These are phyloP conservation scores for Stegastes partitus DNA, from an alignment of 2,113 vertebrate genomes.

Conservation along the genomic window DNA sequence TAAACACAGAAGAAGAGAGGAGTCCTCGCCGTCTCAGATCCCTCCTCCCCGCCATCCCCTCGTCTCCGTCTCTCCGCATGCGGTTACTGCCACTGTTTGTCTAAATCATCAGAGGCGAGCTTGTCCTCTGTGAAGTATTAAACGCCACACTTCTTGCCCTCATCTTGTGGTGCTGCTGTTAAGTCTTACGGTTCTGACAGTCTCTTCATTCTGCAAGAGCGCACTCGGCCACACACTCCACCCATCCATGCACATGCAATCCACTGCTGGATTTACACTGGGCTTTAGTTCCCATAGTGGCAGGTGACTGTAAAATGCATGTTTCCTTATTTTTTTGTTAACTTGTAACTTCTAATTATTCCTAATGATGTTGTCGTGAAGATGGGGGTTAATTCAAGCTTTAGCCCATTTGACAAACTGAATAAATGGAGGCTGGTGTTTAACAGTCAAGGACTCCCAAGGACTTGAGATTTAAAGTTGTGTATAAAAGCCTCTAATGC, in stretches of 20 bases:
- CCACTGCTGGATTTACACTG: not conserved
- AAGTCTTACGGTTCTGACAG: constrained; percentile 50
- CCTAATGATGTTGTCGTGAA: too few relatives aligned
- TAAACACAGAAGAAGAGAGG: constrained; percentile 62
- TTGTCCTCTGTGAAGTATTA: constrained; percentile 70
- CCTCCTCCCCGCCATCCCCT: not conserved
- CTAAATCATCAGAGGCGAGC: constrained; percentile 67
- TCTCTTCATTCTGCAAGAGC: constrained; percentile 33
- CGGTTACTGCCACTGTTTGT: constrained; percentile 66
- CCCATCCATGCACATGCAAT: not conserved
- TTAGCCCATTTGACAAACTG: too few relatives aligned
- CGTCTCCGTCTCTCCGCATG: constrained; percentile 45
- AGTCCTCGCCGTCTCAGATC: constrained; percentile 41
- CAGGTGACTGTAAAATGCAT: too few relatives aligned
- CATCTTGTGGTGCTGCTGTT: constrained; percentile 32
- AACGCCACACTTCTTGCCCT: constrained; percentile 41
- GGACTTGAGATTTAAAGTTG: too few relatives aligned
- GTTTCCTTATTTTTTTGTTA: too few relatives aligned
- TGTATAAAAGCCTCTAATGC: too few relatives aligned
- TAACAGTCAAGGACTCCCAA: too few relatives aligned
- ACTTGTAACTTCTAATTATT: too few relatives aligned
- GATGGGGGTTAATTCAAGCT: too few relatives aligned
- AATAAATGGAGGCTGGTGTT: too few relatives aligned
- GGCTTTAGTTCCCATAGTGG: too few relatives aligned
- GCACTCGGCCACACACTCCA: not conserved